Conservation (phyloP, 2,113 vertebrate genomes). For the Rousettus leschenaultii region DNA sequence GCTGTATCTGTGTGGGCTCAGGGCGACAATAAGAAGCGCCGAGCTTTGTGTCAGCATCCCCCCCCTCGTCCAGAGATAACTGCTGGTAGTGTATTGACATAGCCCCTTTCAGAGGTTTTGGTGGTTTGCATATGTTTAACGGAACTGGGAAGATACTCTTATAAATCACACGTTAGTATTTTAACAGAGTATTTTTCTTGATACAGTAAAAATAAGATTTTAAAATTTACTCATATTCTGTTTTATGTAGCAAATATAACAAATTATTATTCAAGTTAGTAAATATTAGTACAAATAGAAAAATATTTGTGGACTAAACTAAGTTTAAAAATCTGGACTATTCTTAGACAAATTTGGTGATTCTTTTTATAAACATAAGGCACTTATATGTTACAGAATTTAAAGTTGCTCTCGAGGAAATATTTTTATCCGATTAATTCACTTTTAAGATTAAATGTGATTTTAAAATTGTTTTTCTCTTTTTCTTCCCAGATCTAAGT, state of each 20-base stretch:
- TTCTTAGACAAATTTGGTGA: neutral
- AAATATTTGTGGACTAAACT: neutral
- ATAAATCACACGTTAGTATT: neutral
- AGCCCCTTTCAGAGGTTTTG: neutral
- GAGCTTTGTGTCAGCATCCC: neutral
- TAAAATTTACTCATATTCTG: neutral
- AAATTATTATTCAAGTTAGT: neutral
- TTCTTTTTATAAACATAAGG: neutral
- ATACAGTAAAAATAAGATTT: neutral
- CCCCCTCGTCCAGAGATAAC: neutral
- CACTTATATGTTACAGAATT: neutral
- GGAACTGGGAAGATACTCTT: neutral
- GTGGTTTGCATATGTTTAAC: neutral
- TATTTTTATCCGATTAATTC: constrained; percentile 34
- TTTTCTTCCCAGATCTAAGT: constrained; percentile 85
- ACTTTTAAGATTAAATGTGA: neutral
- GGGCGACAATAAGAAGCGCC: neutral
- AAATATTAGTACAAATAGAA: neutral
- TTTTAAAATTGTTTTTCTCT: constrained; percentile 47
- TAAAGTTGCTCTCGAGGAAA: neutral
- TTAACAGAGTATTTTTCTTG: neutral
- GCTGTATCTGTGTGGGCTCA: neutral
- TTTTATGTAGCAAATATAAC: neutral
- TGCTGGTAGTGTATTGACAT: neutral
- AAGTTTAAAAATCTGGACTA: neutral